Evolutionary conservation across 2,797 vertebrate species (phyloP).

Genomic region (Propithecus perrieri): DNA sequence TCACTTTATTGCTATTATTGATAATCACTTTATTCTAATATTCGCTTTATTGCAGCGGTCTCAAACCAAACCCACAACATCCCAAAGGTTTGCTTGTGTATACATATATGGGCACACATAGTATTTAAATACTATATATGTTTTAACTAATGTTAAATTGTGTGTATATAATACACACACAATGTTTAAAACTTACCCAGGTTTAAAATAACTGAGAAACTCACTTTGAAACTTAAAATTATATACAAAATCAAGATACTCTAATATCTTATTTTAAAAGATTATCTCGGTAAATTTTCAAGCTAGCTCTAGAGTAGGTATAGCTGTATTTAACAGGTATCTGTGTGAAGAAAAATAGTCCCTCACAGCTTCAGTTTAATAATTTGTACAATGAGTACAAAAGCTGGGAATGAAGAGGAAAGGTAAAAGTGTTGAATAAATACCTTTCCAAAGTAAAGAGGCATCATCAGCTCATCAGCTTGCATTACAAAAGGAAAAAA

Average conservation of each 20-base stretch:
- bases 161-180: neutral
- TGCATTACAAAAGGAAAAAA: neutral
- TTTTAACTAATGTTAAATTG: neutral
- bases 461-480: neutral
- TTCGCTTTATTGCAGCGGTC: neutral
- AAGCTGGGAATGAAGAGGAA: neutral
- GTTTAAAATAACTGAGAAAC: constrained; percentile 17
- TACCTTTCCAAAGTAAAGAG: constrained; percentile 43
- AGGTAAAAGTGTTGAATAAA: neutral
- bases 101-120: neutral
- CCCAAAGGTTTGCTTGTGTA: neutral
- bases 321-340: neutral
- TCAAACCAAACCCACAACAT: neutral
- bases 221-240: constrained; percentile 3
- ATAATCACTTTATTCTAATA: too few species aligned
- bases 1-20: neutral
- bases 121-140: neutral
- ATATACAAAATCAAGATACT: neutral
- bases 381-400: neutral
- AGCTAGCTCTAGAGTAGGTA: neutral
- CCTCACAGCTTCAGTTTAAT: neutral
- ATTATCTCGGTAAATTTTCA: neutral
- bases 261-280: neutral
- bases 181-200: neutral
- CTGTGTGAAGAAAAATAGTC: neutral